These are phyloP conservation scores for Coilia nasus DNA, from an alignment of 2,797 vertebrate species.

Conservation along the genomic window DNA sequence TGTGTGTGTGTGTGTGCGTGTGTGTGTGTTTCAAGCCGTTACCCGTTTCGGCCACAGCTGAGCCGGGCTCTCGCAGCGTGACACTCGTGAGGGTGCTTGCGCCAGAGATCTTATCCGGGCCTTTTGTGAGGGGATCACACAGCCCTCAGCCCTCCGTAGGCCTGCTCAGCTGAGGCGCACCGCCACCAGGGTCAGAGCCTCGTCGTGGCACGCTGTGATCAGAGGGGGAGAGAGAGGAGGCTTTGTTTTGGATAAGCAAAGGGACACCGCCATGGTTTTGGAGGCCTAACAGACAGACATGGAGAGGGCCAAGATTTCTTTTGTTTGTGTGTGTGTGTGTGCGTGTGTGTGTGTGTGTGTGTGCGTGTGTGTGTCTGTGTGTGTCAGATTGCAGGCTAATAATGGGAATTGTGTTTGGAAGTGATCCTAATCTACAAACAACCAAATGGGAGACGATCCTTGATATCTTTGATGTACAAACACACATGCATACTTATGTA, in stretches of 20 bases:
- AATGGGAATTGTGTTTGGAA: not conserved
- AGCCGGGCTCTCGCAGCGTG: not conserved
- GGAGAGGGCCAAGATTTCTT: not conserved
- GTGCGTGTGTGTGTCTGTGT: not conserved
- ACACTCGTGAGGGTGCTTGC: not conserved
- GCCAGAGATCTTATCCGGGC: conserved; percentile 26
- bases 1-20: not conserved
- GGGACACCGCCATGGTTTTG: conserved; percentile 4
- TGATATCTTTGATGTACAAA: conserved; percentile 4
- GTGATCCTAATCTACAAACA: conserved; percentile 1
- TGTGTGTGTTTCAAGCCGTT: not conserved
- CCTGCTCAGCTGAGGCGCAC: conserved; percentile 7
- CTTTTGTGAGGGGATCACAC: conserved; percentile 28
- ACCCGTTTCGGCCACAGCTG: conserved; percentile 7
- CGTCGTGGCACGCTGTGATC: conserved; percentile 3
- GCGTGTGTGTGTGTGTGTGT: not conserved
- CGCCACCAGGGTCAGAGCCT: not conserved
- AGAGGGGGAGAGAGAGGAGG: conserved; percentile 10
- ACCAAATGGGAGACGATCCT: not conserved
- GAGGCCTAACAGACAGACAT: not conserved
- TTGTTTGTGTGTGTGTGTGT: no score
- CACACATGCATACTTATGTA: not conserved
- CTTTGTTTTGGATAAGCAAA: conserved; percentile 20
- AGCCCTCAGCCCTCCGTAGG: conserved; percentile 1
- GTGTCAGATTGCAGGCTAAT: conserved; percentile 23